Evolutionary conservation across 2,797 vertebrate species (phyloP).

Genomic region (Neomorphus geoffroyi): DNA sequence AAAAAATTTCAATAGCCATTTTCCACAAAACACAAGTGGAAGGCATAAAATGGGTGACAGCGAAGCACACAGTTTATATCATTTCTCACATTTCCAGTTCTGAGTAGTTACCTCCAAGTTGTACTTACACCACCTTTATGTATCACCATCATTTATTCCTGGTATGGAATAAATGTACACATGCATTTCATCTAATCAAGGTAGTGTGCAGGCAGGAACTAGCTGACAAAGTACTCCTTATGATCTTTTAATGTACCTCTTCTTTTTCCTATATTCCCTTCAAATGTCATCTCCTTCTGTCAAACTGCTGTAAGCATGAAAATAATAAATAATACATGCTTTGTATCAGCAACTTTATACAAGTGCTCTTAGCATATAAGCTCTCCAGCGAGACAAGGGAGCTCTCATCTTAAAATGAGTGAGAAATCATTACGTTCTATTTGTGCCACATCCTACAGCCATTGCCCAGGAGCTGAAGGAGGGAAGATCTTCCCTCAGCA

Average conservation of each 20-base stretch:
- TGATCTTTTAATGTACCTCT: constrained; percentile 8
- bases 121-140: neutral
- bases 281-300: neutral
- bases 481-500: neutral
- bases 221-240: neutral
- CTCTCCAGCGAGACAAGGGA: neutral
- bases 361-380: constrained; percentile 24
- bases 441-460: neutral
- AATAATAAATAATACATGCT: constrained; percentile 48
- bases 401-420: neutral
- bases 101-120: neutral
- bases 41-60: neutral
- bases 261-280: neutral
- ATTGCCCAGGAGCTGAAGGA: neutral
- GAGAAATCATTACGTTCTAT: neutral
- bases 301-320: neutral
- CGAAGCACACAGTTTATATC: neutral
- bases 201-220: neutral
- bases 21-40: neutral
- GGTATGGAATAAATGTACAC: neutral
- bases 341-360: neutral
- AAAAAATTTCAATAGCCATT: neutral
- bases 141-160: neutral
- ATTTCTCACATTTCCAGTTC: neutral
- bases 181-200: constrained; percentile 8